Evolutionary conservation across 2,113 vertebrate genomes (phyloP), one percentile per base, ranked within the genome.

Genomic region (Taxidea taxus): DNA sequence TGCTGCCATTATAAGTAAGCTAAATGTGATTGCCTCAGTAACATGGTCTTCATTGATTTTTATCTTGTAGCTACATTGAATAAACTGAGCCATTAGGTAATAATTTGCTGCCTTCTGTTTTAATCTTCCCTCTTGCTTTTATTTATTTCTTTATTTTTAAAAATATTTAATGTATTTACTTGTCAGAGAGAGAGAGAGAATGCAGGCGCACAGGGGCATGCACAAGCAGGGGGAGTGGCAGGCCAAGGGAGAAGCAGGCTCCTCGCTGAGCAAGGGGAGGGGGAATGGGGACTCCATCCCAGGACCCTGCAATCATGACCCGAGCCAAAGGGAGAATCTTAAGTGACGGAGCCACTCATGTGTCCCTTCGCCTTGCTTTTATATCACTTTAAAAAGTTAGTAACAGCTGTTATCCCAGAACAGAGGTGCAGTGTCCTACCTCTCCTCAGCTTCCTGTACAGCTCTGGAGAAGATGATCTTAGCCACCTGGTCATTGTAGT

Each of bases 1-100:
- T 87, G 99, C 99, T 44, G 99, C 99, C 94, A 99, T 99, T 98
- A 99, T 99, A 97, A 99, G 99, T 99, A 98, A 99, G 99, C 98
- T 95, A 47, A 97, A 96, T 60, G 94, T 70, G 0, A 4, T 14
- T 42, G 20, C 80, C 93, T 97, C 34, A 12, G 64, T 70, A 27
- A 7, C 20, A 16, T 94, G 44, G 25, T 84, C 82, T 95, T 96
- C 42, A 44, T 85, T 93, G 91, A 54, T 75, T 95, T 90, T 96
- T 91, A 44, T 94, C 51, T 92, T 77, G 23, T 11, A 95, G 81
- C 72, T 77, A 25, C 56, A 85, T 29, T 78, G 91, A 88, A 86
- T 91, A 66, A 80, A 72, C 62, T 39, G 34, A 87, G 62, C 12
- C 29, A 58, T 94, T 93, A 88, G 54, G 95, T 64, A 66, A n/a